Conservation (phyloP, 2,888 invertebrate genomes). For the Melanostoma scalare region DNA sequence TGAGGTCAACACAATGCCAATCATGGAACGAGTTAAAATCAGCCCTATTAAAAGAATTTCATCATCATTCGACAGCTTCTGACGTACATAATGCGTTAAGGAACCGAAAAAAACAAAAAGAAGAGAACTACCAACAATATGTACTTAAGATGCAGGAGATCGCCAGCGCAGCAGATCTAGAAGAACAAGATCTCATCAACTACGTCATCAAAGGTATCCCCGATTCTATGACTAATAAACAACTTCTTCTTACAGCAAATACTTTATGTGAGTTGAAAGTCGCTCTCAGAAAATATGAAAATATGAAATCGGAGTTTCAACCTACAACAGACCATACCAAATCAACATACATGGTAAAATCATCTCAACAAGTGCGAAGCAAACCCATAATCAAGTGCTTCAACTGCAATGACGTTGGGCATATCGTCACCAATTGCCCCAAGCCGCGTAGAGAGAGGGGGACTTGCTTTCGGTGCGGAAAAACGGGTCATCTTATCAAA, state of each 20-base stretch:
- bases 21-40: slow-evolving; percentile 37
- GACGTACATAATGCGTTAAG: slow-evolving; percentile 41
- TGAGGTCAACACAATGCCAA: slow-evolving; percentile 16
- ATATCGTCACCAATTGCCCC: slow-evolving; percentile 23
- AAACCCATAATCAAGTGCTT: slow-evolving; percentile 6
- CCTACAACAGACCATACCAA: background rate
- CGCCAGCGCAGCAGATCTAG: background rate
- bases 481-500: slow-evolving; percentile 6
- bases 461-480: slow-evolving; percentile 24
- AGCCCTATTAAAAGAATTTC: slow-evolving; percentile 34
- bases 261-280: slow-evolving; percentile 6
- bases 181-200: slow-evolving; percentile 12
- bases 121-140: slow-evolving; percentile 43
- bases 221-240: slow-evolving; percentile 8
- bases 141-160: slow-evolving; percentile 35
- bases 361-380: background rate
- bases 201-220: slow-evolving; percentile 16
- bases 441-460: slow-evolving; percentile 32
- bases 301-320: slow-evolving; percentile 10
- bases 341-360: background rate
- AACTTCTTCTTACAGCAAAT: slow-evolving; percentile 20
- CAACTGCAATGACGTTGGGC: slow-evolving; percentile 32
- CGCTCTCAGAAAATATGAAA: slow-evolving; percentile 14
- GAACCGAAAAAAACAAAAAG: slow-evolving; percentile 24
- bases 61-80: slow-evolving; percentile 33